Evolutionary conservation across 1,140 invertebrate genomes (phyloP).

Genomic region (Aphaenogaster floridana): DNA sequence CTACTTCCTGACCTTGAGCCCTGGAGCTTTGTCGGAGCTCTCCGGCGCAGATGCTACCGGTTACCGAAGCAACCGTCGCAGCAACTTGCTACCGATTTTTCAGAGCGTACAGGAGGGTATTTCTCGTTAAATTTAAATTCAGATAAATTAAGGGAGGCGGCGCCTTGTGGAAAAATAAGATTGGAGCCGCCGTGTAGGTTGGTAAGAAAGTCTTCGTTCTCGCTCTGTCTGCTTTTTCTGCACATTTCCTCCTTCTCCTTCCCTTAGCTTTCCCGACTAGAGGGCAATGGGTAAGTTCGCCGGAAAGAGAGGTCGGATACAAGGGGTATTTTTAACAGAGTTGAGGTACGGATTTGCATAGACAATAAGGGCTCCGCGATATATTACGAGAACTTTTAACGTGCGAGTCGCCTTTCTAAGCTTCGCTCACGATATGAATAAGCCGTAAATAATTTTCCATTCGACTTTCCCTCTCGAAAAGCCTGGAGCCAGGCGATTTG

Average conservation of each 20-base stretch:
- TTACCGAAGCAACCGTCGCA: constrained; percentile 55
- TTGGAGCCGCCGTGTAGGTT: constrained; percentile 67
- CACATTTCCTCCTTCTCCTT: not conserved
- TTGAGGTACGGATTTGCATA: constrained; percentile 82
- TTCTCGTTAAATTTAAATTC: constrained; percentile 81
- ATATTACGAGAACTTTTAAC: constrained; percentile 82
- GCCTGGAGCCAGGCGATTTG: constrained; percentile 30
- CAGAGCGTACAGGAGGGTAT: constrained; percentile 25
- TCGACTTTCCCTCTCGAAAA: constrained; percentile 72
- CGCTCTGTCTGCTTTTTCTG: not conserved
- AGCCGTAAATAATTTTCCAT: constrained; percentile 81
- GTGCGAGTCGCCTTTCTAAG: constrained; percentile 57
- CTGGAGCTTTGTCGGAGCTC: constrained; percentile 10
- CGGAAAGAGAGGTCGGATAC: constrained; percentile 65
- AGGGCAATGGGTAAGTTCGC: constrained; percentile 46
- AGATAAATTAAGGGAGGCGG: constrained; percentile 75
- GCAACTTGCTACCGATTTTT: constrained; percentile 60
- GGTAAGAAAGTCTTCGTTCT: constrained; percentile 46
- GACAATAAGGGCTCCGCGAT: constrained; percentile 78
- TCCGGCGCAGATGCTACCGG: constrained; percentile 58
- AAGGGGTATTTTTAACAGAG: constrained; percentile 81
- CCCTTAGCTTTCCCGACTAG: not conserved
- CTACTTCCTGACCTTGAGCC: constrained; percentile 59
- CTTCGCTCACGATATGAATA: constrained; percentile 73
- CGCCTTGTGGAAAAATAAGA: constrained; percentile 76